Evolutionary conservation across 2,888 invertebrate genomes (phyloP).

Genomic region (Morinoia aosen): DNA sequence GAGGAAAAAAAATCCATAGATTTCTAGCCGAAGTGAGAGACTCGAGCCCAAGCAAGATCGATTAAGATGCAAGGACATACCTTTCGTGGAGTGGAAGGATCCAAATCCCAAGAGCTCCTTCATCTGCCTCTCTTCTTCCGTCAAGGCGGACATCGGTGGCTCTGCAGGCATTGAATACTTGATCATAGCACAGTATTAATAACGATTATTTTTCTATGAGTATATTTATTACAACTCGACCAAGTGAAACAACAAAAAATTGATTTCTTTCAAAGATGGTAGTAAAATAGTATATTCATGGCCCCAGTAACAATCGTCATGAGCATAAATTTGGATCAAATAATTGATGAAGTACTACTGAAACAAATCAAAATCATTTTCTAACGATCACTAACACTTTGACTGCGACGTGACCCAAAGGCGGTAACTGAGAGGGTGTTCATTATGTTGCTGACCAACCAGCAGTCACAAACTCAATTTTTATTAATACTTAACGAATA

Average conservation of each 20-base stretch:
- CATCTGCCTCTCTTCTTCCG: slow-evolving; percentile 94
- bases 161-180: slow-evolving; percentile 72
- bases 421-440: no score
- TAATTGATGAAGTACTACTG: no score
- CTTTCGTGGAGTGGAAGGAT: slow-evolving; percentile 90
- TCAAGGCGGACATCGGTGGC: slow-evolving; percentile 90
- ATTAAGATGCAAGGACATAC: slow-evolving; percentile 68
- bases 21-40: neutral
- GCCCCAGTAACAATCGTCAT: no score
- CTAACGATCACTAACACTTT: no score
- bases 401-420: no score
- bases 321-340: no score
- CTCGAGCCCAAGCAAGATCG: neutral
- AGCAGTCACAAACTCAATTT: no score
- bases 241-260: neutral
- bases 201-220: no score
- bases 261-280: neutral
- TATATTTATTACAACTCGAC: neutral
- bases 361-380: no score
- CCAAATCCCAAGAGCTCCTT: slow-evolving; percentile 97
- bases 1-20: neutral
- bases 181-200: neutral
- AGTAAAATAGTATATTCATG: no score
- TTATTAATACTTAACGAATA: no score
- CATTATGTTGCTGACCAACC: no score